Evolutionary conservation across 2,797 vertebrate species (phyloP).

Genomic region (Margarornis squamiger): DNA sequence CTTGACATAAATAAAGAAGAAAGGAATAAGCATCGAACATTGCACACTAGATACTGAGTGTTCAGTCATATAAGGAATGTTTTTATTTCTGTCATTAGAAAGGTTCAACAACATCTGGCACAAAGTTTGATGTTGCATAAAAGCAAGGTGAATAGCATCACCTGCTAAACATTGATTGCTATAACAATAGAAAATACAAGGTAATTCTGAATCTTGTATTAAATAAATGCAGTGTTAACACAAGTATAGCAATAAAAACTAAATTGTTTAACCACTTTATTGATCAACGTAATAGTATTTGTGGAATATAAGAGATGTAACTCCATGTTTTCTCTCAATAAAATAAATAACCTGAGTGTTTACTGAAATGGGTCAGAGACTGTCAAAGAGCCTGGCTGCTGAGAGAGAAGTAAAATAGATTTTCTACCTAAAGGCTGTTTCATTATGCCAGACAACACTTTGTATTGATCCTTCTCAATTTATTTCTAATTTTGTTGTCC

Average conservation of each 20-base stretch:
- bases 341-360: constrained; percentile 50
- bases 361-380: constrained; percentile 33
- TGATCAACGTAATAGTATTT: constrained; percentile 23
- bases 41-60: not conserved
- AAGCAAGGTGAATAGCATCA: not conserved
- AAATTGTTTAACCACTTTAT: constrained; percentile 14
- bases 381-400: constrained; percentile 49
- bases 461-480: constrained; percentile 80
- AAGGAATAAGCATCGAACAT: not conserved
- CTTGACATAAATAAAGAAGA: not conserved
- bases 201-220: not conserved
- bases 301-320: not conserved
- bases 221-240: constrained; percentile 16
- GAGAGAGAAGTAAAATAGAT: constrained; percentile 75
- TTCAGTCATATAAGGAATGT: not conserved
- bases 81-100: not conserved
- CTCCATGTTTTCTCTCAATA: constrained; percentile 20
- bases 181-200: not conserved
- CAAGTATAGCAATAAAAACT: constrained; percentile 2
- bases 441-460: constrained; percentile 79
- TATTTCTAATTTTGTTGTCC: constrained; percentile 82
- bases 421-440: constrained; percentile 75
- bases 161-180: not conserved
- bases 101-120: not conserved
- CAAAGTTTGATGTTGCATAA: not conserved